These are phyloP conservation scores for Onthophagus sagittarius DNA, from an alignment of 2,888 invertebrate genomes.

Conservation along the genomic window DNA sequence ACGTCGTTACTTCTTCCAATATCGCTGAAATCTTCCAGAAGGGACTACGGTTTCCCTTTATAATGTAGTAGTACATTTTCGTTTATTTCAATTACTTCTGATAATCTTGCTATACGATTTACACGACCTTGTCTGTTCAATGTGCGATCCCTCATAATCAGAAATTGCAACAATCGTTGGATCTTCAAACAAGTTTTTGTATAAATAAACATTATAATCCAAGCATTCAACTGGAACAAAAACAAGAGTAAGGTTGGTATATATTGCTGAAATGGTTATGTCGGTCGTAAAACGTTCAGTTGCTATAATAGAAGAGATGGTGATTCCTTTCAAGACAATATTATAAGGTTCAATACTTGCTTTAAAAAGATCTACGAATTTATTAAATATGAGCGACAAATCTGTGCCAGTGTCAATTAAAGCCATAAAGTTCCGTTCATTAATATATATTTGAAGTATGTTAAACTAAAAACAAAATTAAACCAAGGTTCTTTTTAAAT, in stretches of 20 bases:
- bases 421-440: too few relatives aligned
- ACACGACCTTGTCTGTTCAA: slow-evolving; percentile 13
- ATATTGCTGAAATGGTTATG: too few relatives aligned
- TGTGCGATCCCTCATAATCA: slow-evolving; percentile 11
- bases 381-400: slow-evolving; percentile 20
- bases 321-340: too few relatives aligned
- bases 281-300: too few relatives aligned
- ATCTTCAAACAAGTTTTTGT: slow-evolving; percentile 19
- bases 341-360: too few relatives aligned
- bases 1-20: slow-evolving; percentile 9
- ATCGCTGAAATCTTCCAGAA: neutral
- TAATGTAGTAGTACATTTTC: neutral
- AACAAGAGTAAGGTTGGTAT: neutral
- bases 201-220: slow-evolving; percentile 22
- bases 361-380: neutral
- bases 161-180: slow-evolving; percentile 10
- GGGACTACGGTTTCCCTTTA: neutral
- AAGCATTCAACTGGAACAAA: slow-evolving; percentile 15
- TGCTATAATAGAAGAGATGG: too few relatives aligned
- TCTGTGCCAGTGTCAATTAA: slow-evolving; percentile 7
- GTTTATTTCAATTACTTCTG: neutral
- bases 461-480: too few relatives aligned
- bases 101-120: slow-evolving; percentile 3
- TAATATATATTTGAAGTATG: neutral
- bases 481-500: too few relatives aligned